Percentiles rank a stretch among this genome's conserved stretches.
phyloP scores from a whole-genome alignment of 2,113 vertebrate genomes.

The Hucho hucho region DNA sequence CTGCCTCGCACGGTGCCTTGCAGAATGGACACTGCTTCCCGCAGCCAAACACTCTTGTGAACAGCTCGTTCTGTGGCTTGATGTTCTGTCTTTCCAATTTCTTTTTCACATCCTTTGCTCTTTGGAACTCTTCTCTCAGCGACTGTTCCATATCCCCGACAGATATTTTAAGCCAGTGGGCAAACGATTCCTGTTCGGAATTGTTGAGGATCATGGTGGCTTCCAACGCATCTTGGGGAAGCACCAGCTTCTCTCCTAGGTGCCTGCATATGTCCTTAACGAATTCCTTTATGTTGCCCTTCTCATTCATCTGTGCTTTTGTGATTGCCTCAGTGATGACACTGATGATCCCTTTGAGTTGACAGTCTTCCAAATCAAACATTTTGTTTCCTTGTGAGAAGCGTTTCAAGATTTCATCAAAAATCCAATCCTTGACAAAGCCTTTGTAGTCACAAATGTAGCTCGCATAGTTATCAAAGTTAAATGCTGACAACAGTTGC shows the following conservation, averaged over 20 bases:
- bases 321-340: conserved; percentile 43
- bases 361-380: conserved; percentile 23
- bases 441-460: conserved; percentile 25
- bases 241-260: conserved; percentile 49
- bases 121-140: conserved; percentile 14
- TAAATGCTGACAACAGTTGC: conserved; percentile 25
- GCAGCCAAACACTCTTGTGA: conserved; percentile 66
- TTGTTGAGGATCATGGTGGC: conserved; percentile 54
- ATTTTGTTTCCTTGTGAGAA: conserved; percentile 14
- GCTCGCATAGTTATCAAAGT: background rate
- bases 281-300: conserved; percentile 37
- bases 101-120: fast-evolving
- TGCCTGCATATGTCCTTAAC: conserved; percentile 41
- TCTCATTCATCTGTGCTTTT: conserved; percentile 12
- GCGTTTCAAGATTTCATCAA: background rate
- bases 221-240: conserved; percentile 52
- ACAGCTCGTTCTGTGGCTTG: conserved; percentile 60
- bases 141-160: conserved; percentile 34
- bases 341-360: conserved; percentile 16
- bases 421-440: conserved; percentile 49
- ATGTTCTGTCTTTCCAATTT: conserved; percentile 36
- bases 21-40: conserved; percentile 74
- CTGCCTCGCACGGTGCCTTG: conserved; percentile 64
- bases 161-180: conserved; percentile 25
- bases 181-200: conserved; percentile 43